Evolutionary conservation across 2,888 invertebrate species (phyloP), one percentile per base, ranked within the genome.

Genomic region (Neocrepidodera transversa): DNA sequence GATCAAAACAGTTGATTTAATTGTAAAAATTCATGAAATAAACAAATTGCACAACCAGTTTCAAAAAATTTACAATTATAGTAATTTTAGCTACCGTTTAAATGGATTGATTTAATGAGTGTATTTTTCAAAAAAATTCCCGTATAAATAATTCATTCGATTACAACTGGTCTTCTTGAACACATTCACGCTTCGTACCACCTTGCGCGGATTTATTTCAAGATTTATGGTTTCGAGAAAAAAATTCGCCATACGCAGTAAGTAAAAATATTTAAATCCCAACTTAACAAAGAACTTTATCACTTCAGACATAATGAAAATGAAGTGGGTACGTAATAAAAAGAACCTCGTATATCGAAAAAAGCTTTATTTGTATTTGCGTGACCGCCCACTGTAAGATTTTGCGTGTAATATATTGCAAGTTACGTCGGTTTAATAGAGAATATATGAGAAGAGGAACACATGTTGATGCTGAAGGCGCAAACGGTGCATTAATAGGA

Each of bases 301-400:
- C 38, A 17, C 28, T 51, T n/a, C 17, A 40, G 50, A 51, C 40
- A 40, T 40, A 51, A 40, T 51, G 50, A 51, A 51, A 40, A 51
- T 16, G 26, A 28, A 51, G 50, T 40, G 36, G 50, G 40, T 51
- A 51, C 28, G 28, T 51, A 14, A 23, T 40, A 38, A 40, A 16
- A 40, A 40, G 16, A 11, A 10, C 4, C 26, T 17, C 10, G 13
- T 20, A n/a, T n/a, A 16, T 28, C 16, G 26, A 30, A 40, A 38
- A 38, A 51, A 16, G 20, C 11, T 2, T 20, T n/a, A n/a, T n/a
- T 26, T 28, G 38, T 26, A 13, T 8, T 20, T 49, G 20, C n/a
- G n/a, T n/a, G 32, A 20, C 38, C 50, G 28, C 50, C 50, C 40
- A 40, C 50, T 16, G 16, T 28, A 28, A 51, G 40, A 51, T 51